Base-by-base conservation (phyloP, 2,113 vertebrate genomes). In the Raja brachyura region DNA sequence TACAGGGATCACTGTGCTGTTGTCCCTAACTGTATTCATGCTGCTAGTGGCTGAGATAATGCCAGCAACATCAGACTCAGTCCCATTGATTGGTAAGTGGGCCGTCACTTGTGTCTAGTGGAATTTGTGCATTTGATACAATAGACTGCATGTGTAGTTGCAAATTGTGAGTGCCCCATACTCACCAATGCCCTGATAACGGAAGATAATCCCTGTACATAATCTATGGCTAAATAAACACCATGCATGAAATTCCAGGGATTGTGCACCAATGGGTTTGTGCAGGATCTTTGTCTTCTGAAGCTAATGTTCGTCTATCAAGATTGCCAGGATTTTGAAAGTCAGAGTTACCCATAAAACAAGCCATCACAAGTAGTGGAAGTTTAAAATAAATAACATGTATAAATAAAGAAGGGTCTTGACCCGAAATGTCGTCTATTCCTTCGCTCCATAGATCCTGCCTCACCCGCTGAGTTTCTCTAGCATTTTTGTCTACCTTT, bases 11-110 rank as follows among this genome's bases (percentile, higher is more conserved):
- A 98, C 98, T 0, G 98, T 98, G 70, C 96, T 98, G 93, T 96
- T 98, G 95, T 98, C 98, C n/a, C 95, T 98, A 86, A 98, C 98
- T 0, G 97, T 98, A 75, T 98, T 98, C 95, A 98, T 98, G 98
- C 95, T 98, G 90, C 96, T 98, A 93, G 98, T 98, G 66, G 98
- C 98, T 79, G 98, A 98, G 95, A 98, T 98, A 94, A 98, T 98
- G 98, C 98, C 98, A 33, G 97, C 98, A 93, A 98, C 98, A 59
- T 98, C 98, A 74, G 98, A 98, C 96, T 98, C 98, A 0, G 98
- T 98, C 93, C 97, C 98, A 93, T 96, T 98, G 78, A 98, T 98
- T 94, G 98, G 98, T 97, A 96, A 94, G 96, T 75, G 2, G 59
- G 8, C 1, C 8, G 18, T 83, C 93, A 16, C 90, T 74, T 28